A percentile compares a stretch with the other conserved stretches of the same genome.
Conservation (phyloP, 1,140 invertebrate species). For the Macrotrachela quadricornifera region DNA sequence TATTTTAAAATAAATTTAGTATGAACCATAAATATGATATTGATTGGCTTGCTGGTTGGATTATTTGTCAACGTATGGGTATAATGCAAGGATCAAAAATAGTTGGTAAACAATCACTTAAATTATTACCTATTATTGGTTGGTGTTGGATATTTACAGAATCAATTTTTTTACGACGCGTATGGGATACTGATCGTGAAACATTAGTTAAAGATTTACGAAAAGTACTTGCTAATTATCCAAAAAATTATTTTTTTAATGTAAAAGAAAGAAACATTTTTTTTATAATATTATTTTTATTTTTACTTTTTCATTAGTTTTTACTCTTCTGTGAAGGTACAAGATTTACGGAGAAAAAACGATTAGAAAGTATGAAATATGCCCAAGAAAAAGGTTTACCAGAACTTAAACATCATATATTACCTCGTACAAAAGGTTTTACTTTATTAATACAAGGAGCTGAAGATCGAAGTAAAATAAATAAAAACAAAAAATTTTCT, state of each 20-base stretch:
- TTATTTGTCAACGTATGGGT: slow-evolving; percentile 31
- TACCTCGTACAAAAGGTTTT: slow-evolving; percentile 78
- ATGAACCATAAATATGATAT: slow-evolving; percentile 91
- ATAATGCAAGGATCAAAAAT: slow-evolving; percentile 61
- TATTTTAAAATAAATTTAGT: too few relatives aligned
- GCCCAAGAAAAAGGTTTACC: slow-evolving; percentile 62
- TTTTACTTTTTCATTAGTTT: slow-evolving; percentile 37
- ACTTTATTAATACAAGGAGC: slow-evolving; percentile 8
- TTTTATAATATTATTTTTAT: background rate
- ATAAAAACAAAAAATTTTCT: background rate
- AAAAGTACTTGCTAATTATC: slow-evolving; percentile 51
- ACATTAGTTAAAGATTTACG: slow-evolving; percentile 55
- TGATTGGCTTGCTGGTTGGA: slow-evolving; percentile 76
- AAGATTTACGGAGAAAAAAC: slow-evolving; percentile 63
- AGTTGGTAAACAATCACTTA: slow-evolving; percentile 72
- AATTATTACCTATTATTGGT: slow-evolving; percentile 68
- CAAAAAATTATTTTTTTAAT: slow-evolving; percentile 22
- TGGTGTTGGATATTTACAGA: slow-evolving; percentile 86
- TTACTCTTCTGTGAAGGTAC: slow-evolving; percentile 83
- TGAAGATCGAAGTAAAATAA: background rate
- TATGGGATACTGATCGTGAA: slow-evolving; percentile 63
- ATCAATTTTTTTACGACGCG: slow-evolving; percentile 69
- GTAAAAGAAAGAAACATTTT: slow-evolving; percentile 13
- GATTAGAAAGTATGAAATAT: slow-evolving; percentile 62
- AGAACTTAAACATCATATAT: slow-evolving; percentile 62